A percentile compares a stretch with the other conserved stretches of the same genome.
Evolutionary conservation across 64 coral and sea anemone genomes (phyloP).

Genomic region (Montipora capricornis): DNA sequence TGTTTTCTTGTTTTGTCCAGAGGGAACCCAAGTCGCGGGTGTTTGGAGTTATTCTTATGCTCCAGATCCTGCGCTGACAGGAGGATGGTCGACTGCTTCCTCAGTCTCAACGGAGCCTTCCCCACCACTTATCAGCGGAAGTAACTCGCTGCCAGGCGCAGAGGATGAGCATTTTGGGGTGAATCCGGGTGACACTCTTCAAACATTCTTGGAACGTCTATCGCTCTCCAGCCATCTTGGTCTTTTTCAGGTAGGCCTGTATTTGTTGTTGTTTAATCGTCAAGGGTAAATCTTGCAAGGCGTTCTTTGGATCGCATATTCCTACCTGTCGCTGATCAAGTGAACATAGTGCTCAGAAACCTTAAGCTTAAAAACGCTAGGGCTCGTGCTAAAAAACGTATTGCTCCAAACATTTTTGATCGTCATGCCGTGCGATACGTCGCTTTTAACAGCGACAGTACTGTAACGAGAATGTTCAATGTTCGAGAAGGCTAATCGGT

Average conservation of each 20-base stretch:
- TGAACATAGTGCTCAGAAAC: too few species aligned
- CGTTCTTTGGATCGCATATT: too few species aligned
- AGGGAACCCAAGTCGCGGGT: slow-evolving; percentile 72
- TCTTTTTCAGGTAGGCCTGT: slow-evolving; percentile 88
- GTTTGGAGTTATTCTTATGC: slow-evolving; percentile 92
- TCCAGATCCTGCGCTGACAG: slow-evolving; percentile 77
- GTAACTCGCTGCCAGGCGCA: slow-evolving; percentile 59
- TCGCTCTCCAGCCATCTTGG: slow-evolving; percentile 93
- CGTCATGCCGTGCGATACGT: too few species aligned
- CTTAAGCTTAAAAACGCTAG: too few species aligned
- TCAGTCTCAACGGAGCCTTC: slow-evolving; percentile 51
- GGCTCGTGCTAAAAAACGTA: too few species aligned
- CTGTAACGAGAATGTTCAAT: too few species aligned
- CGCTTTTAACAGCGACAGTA: too few species aligned
- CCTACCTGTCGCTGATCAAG: too few species aligned
- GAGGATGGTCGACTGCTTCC: slow-evolving; percentile 87
- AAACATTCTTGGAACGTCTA: slow-evolving; percentile 93
- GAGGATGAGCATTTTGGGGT: slow-evolving; percentile 68
- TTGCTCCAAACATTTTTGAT: too few species aligned
- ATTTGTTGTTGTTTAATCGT: neutral
- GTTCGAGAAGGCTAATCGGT: too few species aligned
- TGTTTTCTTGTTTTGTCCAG: slow-evolving; percentile 14
- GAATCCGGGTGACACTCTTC: slow-evolving; percentile 83
- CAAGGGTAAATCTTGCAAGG: neutral
- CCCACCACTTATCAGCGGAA: slow-evolving; percentile 74